Conservation (phyloP, 2,113 vertebrate species). For the Marmota monax region DNA sequence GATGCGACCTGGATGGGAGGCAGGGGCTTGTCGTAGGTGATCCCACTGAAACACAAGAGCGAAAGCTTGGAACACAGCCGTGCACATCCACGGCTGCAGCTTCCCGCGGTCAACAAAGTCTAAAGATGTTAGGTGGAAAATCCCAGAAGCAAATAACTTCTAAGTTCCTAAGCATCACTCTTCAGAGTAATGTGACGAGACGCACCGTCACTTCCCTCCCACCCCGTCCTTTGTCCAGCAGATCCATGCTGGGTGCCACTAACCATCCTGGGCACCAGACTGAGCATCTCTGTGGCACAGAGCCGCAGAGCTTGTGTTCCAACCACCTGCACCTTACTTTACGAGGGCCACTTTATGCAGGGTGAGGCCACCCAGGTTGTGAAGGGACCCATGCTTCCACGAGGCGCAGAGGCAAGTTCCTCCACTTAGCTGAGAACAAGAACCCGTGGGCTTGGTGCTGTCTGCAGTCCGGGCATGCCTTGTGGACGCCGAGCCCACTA, state of each 20-base stretch:
- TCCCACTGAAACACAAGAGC: conserved; percentile 87
- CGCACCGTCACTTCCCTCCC: no score
- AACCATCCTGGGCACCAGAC: neutral
- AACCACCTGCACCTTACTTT: neutral
- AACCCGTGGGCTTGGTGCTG: no score
- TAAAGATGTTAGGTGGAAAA: neutral
- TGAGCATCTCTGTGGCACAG: neutral
- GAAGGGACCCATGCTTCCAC: no score
- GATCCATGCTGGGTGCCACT: no score
- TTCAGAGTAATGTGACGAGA: neutral
- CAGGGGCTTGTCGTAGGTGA: conserved; percentile 92
- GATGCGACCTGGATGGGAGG: conserved; percentile 92
- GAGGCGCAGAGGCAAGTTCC: no score
- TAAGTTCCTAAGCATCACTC: neutral
- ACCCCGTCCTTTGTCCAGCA: neutral
- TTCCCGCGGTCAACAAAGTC: neutral
- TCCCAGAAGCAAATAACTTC: neutral
- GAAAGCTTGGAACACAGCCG: neutral
- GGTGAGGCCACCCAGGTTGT: no score
- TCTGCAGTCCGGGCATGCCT: neutral
- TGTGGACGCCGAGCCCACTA: neutral
- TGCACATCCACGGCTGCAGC: neutral
- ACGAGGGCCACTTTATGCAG: neutral
- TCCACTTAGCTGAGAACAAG: no score
- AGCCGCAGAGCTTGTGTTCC: neutral